A percentile compares a stretch with the other conserved stretches of the same genome.
Conservation (phyloP, 2,888 invertebrate genomes). For the Rotaria socialis region DNA sequence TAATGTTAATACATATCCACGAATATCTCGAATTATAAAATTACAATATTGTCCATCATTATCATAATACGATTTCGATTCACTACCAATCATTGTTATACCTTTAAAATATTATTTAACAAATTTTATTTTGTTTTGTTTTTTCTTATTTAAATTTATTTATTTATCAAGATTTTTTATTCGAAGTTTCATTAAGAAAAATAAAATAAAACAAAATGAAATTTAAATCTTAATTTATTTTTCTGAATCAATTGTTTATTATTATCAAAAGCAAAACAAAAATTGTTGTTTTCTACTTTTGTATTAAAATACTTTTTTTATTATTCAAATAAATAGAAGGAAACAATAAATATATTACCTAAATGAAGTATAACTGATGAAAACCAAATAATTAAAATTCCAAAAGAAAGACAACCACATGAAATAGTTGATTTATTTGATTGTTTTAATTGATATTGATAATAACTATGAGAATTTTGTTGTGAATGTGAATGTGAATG, state of each 20-base stretch:
- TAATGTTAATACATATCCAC: slow-evolving; percentile 21
- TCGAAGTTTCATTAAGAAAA: too few species aligned
- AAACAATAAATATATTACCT: not conserved
- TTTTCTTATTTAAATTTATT: too few species aligned
- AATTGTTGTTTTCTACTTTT: too few species aligned
- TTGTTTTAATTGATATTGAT: slow-evolving; percentile 22
- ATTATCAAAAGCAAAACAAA: too few species aligned
- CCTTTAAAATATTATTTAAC: not conserved
- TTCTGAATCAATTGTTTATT: too few species aligned
- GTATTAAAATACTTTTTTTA: too few species aligned
- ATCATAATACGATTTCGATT: not conserved
- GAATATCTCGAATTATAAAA: slow-evolving; percentile 13
- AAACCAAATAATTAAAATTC: slow-evolving; percentile 15
- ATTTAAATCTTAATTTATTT: too few species aligned
- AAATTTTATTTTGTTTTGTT: too few species aligned
- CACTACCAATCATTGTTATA: slow-evolving; percentile 19
- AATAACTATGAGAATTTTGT: not conserved
- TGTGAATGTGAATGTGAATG: not conserved
- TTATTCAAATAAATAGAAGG: too few species aligned
- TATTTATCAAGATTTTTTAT: too few species aligned
- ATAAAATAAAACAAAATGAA: too few species aligned
- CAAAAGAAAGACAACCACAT: slow-evolving; percentile 30
- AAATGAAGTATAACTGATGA: slow-evolving; percentile 16
- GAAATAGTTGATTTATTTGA: not conserved
- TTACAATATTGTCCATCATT: not conserved